A percentile compares a stretch with the other conserved stretches of the same genome.
Evolutionary conservation across 2,113 vertebrate genomes (phyloP).

Genomic region (Ranitomeya variabilis): DNA sequence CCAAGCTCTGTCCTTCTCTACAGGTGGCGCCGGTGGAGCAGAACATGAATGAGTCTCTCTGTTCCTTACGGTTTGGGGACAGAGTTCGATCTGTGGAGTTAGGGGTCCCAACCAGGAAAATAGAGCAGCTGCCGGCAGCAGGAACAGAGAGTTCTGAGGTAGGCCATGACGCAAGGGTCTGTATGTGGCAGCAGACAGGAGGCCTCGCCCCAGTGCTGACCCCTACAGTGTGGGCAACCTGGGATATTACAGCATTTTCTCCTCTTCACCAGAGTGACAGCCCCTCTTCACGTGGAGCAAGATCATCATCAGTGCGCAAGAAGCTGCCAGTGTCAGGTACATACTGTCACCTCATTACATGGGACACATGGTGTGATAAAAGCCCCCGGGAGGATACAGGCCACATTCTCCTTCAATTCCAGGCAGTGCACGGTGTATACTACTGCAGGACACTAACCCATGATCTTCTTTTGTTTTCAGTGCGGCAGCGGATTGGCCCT

Average conservation of each 20-base stretch:
- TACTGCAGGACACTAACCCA: neutral
- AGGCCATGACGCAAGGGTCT: neutral
- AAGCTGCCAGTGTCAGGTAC: slow-evolving; percentile 36
- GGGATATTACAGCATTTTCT: neutral
- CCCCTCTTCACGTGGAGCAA: neutral
- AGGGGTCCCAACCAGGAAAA: slow-evolving; percentile 29
- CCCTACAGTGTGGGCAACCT: too few species aligned
- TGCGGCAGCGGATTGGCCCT: slow-evolving; percentile 16
- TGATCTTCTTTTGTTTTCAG: neutral
- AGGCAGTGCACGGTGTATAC: neutral
- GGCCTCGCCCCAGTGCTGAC: neutral
- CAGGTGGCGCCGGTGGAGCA: slow-evolving; percentile 38
- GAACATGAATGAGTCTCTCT: slow-evolving; percentile 33
- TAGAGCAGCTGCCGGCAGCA: neutral
- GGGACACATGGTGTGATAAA: neutral
- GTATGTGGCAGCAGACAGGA: neutral
- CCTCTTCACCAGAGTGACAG: slow-evolving; percentile 6
- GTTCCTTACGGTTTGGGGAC: slow-evolving; percentile 42
- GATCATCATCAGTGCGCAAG: slow-evolving; percentile 9
- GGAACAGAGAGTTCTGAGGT: slow-evolving; percentile 27
- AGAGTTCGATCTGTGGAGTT: slow-evolving; percentile 41
- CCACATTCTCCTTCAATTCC: too few species aligned
- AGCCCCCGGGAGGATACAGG: too few species aligned
- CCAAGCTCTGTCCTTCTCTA: neutral
- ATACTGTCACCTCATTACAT: neutral